Base-by-base conservation (phyloP, 2,797 vertebrate species). In the Triplophysa bombifrons region DNA sequence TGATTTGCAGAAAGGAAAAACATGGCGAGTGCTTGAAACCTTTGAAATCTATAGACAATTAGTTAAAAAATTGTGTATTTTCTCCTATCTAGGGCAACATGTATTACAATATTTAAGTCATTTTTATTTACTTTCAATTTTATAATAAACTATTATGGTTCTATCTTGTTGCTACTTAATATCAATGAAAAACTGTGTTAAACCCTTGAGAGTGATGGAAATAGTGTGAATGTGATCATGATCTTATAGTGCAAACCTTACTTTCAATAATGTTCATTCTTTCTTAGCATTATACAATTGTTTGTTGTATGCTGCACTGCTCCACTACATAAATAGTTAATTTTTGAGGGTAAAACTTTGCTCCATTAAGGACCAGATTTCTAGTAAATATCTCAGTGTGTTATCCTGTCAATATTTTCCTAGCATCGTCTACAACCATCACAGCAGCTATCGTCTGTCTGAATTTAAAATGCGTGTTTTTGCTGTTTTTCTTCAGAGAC, bases 401-500 rank as follows among this genome's bases (percentile, higher is more conserved):
- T 51, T 72, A 68, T 68, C 60, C 25, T 55, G 25, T 67, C 22
- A 44, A 60, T 50, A 34, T 78, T 41, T 38, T 73, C 27, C 63
- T n/a, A 41, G 51, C 20, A 65, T 79, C 72, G 27, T 27, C 16
- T 48, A 55, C 68, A 82, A 70, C 51, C 73, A 44, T 44, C 41
- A 46, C 27, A 76, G 64, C 76, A 70, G 41, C 82, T 65, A 66
- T 69, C n/a, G 13, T 13, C 55, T 58, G 77, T 55, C 72, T 76
- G 72, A 76, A 12, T 38, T 72, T 72, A n/a, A 2, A 58, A n/a
- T 55, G 50, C 0, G 4, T 61, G 64, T 74, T 8, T 2, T 41
- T 71, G 70, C n/a, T 58, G 53, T 7, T 30, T 67, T 56, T 56
- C 51, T 68, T 82, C 82, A 55, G 82, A 85, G 80, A 83, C 85